Base-by-base conservation (phyloP, 1,140 invertebrate genomes). In the Drosophila watanabei region DNA sequence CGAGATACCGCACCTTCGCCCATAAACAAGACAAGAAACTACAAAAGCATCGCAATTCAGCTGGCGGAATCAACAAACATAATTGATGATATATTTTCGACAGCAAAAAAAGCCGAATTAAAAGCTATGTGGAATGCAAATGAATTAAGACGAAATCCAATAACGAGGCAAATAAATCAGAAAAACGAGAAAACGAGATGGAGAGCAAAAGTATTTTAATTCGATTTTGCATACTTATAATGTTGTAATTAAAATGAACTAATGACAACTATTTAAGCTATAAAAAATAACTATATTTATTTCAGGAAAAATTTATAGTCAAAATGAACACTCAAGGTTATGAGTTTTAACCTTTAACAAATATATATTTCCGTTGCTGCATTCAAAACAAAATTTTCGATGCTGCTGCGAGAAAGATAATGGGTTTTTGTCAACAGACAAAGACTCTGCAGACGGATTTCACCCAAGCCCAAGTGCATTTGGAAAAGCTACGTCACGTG, bases 81-180 rank as follows among this genome's bases (percentile, higher is more conserved):
- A 78, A 85, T 85, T 85, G 58, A 85, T 85, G 82, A 45, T 78
- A 70, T 70, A 73, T 80, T 80, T 85, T 59, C 59, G 51, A 64
- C 64, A 58, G 46, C 65, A 57, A 35, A 28, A 28, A n/a, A 49
- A 45, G 28, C 48, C 48, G 51, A 58, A 82, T 66, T 70, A 69
- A 76, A 81, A 56, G 54, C 58, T 30, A 62, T 72, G 65, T 52
- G 32, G 65, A 75, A 45, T 41, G 48, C 54, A 24, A 59, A 41
- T 78, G 51, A 69, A 69, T 61, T 68, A 56, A 48, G 41, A 16
- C 35, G 30, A 77, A 78, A 69, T 35, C 49, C 57, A 61, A 77
- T 76, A 77, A 77, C 46, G 54, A 77, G 72, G 20, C 48, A 61
- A 43, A 73, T 73, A 73, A 73, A 73, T 73, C 54, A 58, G n/a